These are phyloP conservation scores for Saimiri boliviensis DNA, from an alignment of 2,113 vertebrate species.

Conservation along the genomic window DNA sequence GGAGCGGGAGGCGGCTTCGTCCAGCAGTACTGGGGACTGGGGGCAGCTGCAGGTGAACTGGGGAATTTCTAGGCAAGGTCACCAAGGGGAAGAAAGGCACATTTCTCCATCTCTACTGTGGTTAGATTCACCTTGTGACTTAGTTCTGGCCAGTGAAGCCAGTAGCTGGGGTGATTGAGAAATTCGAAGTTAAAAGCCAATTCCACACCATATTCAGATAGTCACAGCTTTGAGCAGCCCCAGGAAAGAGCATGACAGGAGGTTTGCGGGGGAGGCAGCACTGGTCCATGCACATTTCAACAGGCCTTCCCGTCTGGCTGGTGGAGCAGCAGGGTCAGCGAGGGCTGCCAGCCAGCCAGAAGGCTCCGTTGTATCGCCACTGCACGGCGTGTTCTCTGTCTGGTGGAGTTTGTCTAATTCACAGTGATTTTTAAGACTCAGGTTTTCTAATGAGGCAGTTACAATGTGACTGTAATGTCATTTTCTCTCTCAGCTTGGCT, in stretches of 20 bases:
- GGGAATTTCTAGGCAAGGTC: not conserved
- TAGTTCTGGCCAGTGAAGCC: not conserved
- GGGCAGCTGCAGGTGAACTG: not conserved
- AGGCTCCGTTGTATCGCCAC: too few species aligned
- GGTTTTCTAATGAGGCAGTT: not conserved
- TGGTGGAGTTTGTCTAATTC: not conserved
- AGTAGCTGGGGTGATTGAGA: not conserved
- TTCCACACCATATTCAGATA: not conserved
- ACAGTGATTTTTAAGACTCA: not conserved
- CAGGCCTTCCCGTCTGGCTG: not conserved
- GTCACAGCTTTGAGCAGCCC: not conserved
- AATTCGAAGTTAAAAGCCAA: not conserved
- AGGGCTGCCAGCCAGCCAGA: not conserved
- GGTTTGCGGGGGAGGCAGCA: too few species aligned
- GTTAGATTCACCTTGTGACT: not conserved
- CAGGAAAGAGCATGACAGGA: not conserved
- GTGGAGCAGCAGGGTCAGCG: not conserved
- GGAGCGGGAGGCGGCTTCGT: not conserved
- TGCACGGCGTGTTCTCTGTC: not conserved
- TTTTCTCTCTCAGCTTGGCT: not conserved
- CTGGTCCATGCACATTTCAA: fast-evolving
- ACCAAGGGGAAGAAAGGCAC: not conserved
- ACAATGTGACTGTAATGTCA: not conserved
- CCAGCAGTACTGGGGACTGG: not conserved
- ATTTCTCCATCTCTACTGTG: not conserved